Percentiles rank a stretch among this genome's conserved stretches.
phyloP scores from a whole-genome alignment of 2,888 invertebrate genomes.

The Drosophila pegasa region DNA sequence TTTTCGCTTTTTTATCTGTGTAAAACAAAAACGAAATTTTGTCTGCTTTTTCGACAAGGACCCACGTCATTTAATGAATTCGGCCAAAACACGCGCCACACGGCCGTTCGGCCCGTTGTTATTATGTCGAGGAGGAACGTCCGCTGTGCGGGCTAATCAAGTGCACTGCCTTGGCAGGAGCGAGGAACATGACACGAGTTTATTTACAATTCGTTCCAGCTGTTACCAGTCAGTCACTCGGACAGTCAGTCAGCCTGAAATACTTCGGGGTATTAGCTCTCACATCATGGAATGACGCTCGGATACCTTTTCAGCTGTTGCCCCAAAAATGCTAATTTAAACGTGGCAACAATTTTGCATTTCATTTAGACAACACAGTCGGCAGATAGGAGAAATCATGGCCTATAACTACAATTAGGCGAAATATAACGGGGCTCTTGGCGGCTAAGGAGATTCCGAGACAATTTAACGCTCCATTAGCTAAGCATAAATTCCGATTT shows the following conservation, averaged over 20 bases:
- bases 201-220: constrained; percentile 34
- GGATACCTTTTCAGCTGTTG: constrained; percentile 34
- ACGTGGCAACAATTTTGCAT: constrained; percentile 43
- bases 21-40: constrained; percentile 14
- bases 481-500: neutral
- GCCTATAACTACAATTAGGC: neutral
- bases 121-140: constrained; percentile 14
- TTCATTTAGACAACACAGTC: constrained; percentile 54
- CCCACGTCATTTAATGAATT: constrained; percentile 53
- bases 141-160: constrained; percentile 60
- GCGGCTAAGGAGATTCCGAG: neutral
- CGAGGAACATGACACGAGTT: constrained; percentile 41
- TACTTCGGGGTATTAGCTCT: neutral
- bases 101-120: constrained; percentile 33
- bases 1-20: neutral
- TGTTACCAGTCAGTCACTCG: constrained; percentile 31
- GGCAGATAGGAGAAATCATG: neutral
- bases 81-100: constrained; percentile 28
- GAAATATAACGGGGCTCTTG: neutral
- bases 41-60: constrained; percentile 28
- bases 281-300: constrained; percentile 16
- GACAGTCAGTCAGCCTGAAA: neutral
- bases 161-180: constrained; percentile 55
- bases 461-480: neutral
- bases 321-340: constrained; percentile 58